Conservation (phyloP, 2,888 invertebrate genomes). For the Andricus curvator region DNA sequence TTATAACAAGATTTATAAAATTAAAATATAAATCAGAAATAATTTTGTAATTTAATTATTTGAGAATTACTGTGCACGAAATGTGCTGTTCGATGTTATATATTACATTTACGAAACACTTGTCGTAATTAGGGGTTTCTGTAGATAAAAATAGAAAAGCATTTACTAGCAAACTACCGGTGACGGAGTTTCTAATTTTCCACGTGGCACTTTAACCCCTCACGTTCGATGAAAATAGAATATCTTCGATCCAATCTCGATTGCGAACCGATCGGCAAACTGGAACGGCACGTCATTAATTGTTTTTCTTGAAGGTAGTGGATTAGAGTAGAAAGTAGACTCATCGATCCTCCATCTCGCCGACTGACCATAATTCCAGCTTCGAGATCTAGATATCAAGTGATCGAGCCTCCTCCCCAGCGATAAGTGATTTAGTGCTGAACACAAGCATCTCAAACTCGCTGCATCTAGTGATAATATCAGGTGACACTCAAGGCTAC, state of each 20-base stretch:
- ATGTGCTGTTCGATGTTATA: too few relatives aligned
- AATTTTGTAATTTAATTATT: too few relatives aligned
- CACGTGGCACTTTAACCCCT: background rate
- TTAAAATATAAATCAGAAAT: too few relatives aligned
- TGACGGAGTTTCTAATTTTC: background rate
- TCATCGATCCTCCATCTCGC: background rate
- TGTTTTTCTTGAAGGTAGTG: background rate
- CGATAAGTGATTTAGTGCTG: background rate
- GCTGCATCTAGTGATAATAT: background rate
- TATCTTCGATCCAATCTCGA: background rate
- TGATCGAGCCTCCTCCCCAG: background rate
- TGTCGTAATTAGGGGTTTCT: background rate
- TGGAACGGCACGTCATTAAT: conserved; percentile 5
- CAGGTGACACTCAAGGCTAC: background rate
- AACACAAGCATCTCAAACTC: background rate
- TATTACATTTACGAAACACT: background rate
- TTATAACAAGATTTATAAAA: too few relatives aligned
- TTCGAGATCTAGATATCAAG: background rate
- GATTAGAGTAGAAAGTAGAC: background rate
- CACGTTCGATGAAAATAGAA: background rate
- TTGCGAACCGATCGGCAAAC: background rate
- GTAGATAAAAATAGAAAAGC: background rate
- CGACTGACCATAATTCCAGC: background rate
- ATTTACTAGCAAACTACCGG: background rate
- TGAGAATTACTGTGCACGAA: too few relatives aligned